Conservation (phyloP, 92 coral and sea anemone genomes). For the Paragorgia papillata region DNA sequence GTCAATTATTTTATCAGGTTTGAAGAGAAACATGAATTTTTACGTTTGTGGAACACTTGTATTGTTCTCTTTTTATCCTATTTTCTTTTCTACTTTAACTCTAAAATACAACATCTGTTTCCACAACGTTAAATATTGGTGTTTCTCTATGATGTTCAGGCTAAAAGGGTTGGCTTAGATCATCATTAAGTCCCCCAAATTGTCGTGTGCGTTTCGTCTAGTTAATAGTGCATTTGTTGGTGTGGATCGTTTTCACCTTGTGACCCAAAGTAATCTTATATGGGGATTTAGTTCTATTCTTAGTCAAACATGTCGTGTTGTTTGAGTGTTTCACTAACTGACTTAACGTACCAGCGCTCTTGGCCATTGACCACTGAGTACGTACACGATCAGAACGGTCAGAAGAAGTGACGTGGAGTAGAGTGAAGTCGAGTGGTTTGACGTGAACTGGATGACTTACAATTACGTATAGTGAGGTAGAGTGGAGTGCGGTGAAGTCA, state of each 20-base stretch:
- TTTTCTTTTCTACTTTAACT: not conserved
- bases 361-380: no score
- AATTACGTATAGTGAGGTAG: no score
- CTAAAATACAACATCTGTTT: not conserved
- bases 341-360: no score
- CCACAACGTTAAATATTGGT: not conserved
- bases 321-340: no score
- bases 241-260: not conserved
- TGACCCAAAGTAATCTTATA: not conserved
- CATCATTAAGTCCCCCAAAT: slow-evolving; percentile 25
- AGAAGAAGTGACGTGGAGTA: no score
- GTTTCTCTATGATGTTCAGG: slow-evolving; percentile 27
- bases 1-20: slow-evolving; percentile 30
- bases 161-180: slow-evolving; percentile 2
- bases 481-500: no score
- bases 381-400: no score
- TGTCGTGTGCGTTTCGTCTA: not conserved
- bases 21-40: slow-evolving; percentile 23
- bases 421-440: no score
- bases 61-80: not conserved
- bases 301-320: no score
- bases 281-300: no score
- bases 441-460: no score
- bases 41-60: no score
- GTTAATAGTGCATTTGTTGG: not conserved